Conservation (phyloP, 2,888 invertebrate species). For the Drosophila flavopinicola region DNA sequence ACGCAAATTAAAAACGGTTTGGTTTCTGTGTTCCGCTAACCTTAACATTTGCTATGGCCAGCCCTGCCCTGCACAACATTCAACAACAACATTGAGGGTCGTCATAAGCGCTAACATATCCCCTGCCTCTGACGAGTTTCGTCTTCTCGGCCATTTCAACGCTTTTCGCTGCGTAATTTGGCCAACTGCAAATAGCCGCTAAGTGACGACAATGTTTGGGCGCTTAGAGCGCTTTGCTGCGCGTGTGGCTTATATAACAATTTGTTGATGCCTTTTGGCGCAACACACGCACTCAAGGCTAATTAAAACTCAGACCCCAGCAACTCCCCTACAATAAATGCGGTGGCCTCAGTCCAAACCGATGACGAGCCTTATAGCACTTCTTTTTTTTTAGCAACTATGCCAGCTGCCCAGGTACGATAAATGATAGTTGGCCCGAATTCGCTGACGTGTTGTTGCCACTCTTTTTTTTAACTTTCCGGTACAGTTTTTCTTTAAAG, state of each 20-base stretch:
- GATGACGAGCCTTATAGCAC: slow-evolving; percentile 31
- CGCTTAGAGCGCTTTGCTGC: slow-evolving; percentile 64
- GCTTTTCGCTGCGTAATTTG: slow-evolving; percentile 19
- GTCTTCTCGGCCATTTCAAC: no score
- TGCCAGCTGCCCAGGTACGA: slow-evolving; percentile 24
- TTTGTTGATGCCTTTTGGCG: slow-evolving; percentile 70
- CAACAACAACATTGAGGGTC: slow-evolving; percentile 51
- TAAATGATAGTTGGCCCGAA: slow-evolving; percentile 48
- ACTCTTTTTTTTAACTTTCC: slow-evolving; percentile 6
- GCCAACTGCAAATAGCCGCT: slow-evolving; percentile 39
- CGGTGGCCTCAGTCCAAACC: slow-evolving; percentile 4
- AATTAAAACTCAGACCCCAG: slow-evolving; percentile 69
- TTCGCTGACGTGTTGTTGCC: slow-evolving; percentile 63
- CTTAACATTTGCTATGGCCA: slow-evolving; percentile 64
- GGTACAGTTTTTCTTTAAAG: not conserved
- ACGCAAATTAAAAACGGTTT: slow-evolving; percentile 66
- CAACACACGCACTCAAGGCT: slow-evolving; percentile 74
- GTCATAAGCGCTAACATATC: slow-evolving; percentile 40
- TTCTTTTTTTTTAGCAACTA: not conserved
- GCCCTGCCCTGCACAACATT: slow-evolving; percentile 17
- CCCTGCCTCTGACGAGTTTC: slow-evolving; percentile 39
- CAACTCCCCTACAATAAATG: slow-evolving; percentile 54
- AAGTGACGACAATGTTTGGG: slow-evolving; percentile 69
- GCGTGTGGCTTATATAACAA: slow-evolving; percentile 73
- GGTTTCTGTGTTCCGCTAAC: slow-evolving; percentile 39